Percentiles rank a stretch among this genome's conserved stretches.
These are phyloP conservation scores for Forbesichthys agassizii DNA, from an alignment of 2,113 vertebrate species.

Conservation along the genomic window DNA sequence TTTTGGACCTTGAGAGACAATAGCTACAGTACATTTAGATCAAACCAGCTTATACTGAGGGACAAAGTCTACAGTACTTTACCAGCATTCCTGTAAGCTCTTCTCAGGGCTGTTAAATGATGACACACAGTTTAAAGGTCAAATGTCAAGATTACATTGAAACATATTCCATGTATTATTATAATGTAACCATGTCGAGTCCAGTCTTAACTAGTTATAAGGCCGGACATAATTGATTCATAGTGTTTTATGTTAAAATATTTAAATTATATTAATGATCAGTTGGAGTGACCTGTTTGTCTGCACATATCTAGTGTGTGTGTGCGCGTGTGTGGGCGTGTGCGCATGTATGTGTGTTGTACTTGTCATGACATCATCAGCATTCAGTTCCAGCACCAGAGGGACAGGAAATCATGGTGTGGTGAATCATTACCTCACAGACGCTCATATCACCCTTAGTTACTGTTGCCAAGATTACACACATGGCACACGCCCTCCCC, in stretches of 20 bases:
- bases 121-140: neutral
- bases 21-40: neutral
- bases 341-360: slow-evolving; percentile 12
- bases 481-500: neutral
- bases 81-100: neutral
- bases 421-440: slow-evolving; percentile 53
- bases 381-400: slow-evolving; percentile 21
- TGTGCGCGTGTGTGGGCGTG: neutral
- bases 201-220: too few species aligned
- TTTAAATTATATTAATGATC: too few species aligned
- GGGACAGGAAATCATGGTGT: slow-evolving; percentile 33
- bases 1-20: neutral
- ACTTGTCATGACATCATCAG: slow-evolving; percentile 43
- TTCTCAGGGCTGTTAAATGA: neutral
- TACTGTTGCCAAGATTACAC: slow-evolving; percentile 19
- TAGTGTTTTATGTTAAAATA: too few species aligned
- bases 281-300: neutral
- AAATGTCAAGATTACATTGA: neutral
- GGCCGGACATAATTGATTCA: too few species aligned
- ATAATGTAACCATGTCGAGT: too few species aligned
- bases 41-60: neutral
- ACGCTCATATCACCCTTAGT: slow-evolving; percentile 28
- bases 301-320: neutral
- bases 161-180: neutral
- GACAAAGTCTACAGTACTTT: neutral